phyloP scores from a whole-genome alignment of 2,797 vertebrate genomes.

The Cossypha caffra region DNA sequence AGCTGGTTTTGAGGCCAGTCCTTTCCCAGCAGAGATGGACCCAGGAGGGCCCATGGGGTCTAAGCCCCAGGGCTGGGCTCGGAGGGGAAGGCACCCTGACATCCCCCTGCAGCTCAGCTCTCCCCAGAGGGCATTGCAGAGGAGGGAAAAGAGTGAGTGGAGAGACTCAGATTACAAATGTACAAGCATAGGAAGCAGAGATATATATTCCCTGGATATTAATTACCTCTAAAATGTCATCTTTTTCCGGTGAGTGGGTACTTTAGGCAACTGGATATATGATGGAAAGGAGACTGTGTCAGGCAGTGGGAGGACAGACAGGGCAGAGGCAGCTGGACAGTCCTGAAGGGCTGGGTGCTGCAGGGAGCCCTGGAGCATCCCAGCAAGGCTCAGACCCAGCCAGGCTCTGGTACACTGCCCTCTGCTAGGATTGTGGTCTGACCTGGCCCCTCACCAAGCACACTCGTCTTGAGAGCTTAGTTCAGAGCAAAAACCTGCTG shows the following conservation, averaged over 20 bases:
- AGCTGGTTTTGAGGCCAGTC: neutral
- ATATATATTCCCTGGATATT: conserved; percentile 39
- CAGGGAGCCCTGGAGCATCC: fast-evolving
- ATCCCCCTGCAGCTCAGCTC: fast-evolving
- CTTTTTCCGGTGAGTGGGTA: neutral
- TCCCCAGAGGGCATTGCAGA: neutral
- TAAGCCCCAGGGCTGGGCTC: fast-evolving
- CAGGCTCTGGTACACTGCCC: neutral
- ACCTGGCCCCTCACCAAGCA: fast-evolving
- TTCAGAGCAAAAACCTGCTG: neutral
- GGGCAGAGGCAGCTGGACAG: fast-evolving
- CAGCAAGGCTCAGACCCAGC: fast-evolving
- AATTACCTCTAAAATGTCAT: conserved; percentile 33
- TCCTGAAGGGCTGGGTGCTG: fast-evolving
- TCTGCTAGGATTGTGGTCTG: fast-evolving
- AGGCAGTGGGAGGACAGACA: neutral
- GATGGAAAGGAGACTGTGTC: neutral
- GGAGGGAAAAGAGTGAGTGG: neutral
- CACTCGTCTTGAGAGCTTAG: neutral
- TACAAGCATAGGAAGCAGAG: conserved; percentile 38
- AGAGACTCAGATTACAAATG: conserved; percentile 29
- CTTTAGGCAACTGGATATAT: conserved; percentile 36
- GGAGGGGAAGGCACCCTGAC: fast-evolving
- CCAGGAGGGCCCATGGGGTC: fast-evolving
- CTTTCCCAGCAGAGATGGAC: neutral